phyloP scores from a whole-genome alignment of 2,888 invertebrate genomes.

The Tuta absoluta region DNA sequence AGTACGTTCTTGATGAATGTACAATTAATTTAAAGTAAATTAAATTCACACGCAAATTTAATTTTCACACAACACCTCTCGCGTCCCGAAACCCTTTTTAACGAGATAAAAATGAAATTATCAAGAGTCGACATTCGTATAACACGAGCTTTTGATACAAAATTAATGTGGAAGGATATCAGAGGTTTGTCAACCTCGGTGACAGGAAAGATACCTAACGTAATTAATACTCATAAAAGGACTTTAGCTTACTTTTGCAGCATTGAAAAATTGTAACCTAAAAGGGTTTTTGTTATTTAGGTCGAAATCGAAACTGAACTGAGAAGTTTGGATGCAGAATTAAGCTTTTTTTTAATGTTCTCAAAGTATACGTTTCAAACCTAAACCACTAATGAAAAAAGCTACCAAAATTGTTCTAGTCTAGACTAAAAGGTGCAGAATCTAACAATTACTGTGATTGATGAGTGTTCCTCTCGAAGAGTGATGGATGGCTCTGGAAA shows the following conservation, averaged over 20 bases:
- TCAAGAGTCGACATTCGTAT: not conserved
- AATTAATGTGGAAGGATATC: not conserved
- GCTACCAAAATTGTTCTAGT: no score
- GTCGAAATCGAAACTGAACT: no score
- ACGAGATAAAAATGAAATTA: constrained; percentile 14
- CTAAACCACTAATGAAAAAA: no score
- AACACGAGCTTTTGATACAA: constrained; percentile 10
- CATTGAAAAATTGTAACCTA: no score
- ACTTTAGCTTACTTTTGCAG: no score
- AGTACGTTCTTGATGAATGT: not conserved
- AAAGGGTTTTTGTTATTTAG: no score
- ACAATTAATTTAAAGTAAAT: constrained; percentile 1
- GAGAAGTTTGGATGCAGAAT: no score
- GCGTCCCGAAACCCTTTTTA: not conserved
- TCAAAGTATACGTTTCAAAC: no score
- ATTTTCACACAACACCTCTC: not conserved
- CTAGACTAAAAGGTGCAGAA: no score
- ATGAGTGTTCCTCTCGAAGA: not conserved
- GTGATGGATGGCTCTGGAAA: not conserved
- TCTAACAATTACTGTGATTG: not conserved
- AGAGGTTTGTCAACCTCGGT: not conserved
- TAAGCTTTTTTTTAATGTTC: no score
- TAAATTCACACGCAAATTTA: not conserved
- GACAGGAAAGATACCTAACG: not conserved
- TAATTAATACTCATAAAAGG: not conserved